Conservation (phyloP, 2,797 vertebrate genomes). For the Sebastiscus tertius region DNA sequence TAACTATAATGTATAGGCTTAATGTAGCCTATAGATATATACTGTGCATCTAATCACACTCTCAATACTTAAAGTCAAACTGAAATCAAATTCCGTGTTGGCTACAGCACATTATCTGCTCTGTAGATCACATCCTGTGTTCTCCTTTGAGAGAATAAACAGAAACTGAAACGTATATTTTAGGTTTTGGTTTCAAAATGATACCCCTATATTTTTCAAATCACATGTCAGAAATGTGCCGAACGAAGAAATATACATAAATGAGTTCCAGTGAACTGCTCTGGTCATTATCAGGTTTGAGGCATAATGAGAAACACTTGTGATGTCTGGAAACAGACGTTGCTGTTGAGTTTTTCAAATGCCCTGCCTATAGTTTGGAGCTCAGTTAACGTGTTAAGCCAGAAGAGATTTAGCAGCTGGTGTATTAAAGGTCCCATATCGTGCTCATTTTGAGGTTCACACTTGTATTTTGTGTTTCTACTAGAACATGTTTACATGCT, state of each 20-base stretch:
- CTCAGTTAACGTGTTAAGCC: neutral
- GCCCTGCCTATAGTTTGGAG: neutral
- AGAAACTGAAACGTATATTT: neutral
- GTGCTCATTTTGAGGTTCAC: too few species aligned
- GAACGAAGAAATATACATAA: neutral
- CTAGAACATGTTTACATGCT: too few species aligned
- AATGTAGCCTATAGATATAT: neutral
- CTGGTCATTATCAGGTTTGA: neutral
- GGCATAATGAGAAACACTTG: neutral
- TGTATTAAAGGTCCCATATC: too few species aligned
- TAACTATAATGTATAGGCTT: neutral
- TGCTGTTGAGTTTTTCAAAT: neutral
- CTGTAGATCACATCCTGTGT: neutral
- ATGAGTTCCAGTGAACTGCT: neutral
- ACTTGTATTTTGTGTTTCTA: too few species aligned
- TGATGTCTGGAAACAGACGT: neutral
- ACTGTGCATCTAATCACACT: neutral
- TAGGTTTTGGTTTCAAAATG: neutral
- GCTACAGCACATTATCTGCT: neutral
- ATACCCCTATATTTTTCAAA: neutral
- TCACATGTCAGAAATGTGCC: neutral
- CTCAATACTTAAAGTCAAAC: fast-evolving
- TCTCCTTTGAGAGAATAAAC: neutral
- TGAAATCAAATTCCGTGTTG: neutral
- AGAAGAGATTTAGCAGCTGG: neutral